Conservation (phyloP, 2,888 invertebrate species). For the Tetramorium bicarinatum region DNA sequence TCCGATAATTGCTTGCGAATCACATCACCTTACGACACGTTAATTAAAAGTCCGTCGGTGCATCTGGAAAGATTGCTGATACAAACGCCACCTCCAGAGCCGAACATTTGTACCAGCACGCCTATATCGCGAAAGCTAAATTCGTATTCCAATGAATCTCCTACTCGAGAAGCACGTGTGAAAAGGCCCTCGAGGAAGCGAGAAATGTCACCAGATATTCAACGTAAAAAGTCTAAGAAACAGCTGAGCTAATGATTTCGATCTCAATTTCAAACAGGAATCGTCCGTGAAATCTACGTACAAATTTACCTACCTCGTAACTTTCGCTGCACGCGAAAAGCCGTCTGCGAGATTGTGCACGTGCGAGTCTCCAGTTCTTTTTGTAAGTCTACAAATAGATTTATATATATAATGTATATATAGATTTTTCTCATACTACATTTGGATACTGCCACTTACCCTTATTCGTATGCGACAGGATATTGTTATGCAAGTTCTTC, state of each 20-base stretch:
- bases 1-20: slow-evolving; percentile 8
- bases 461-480: slow-evolving; percentile 83
- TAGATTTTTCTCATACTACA: background rate
- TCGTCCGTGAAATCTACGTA: slow-evolving; percentile 5
- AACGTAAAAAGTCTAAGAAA: background rate
- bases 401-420: slow-evolving; percentile 25
- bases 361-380: slow-evolving; percentile 89
- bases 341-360: slow-evolving; percentile 87
- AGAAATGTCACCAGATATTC: background rate
- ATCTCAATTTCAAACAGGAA: background rate
- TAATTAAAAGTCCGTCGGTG: background rate
- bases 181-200: slow-evolving; percentile 12
- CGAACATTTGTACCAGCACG: slow-evolving; percentile 71
- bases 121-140: slow-evolving; percentile 49
- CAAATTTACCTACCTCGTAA: slow-evolving; percentile 86
- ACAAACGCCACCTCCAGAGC: slow-evolving; percentile 62
- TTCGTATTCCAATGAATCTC: background rate
- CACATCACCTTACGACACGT: background rate
- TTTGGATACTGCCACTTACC: slow-evolving; percentile 76
- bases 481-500: slow-evolving; percentile 87
- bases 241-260: slow-evolving; percentile 7
- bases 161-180: background rate
- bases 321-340: slow-evolving; percentile 87
- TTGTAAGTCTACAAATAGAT: slow-evolving; percentile 87
- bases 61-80: slow-evolving; percentile 44